Evolutionary conservation across 2,888 invertebrate species (phyloP), one percentile per base, ranked within the genome.

Genomic region (Baccha elongata): DNA sequence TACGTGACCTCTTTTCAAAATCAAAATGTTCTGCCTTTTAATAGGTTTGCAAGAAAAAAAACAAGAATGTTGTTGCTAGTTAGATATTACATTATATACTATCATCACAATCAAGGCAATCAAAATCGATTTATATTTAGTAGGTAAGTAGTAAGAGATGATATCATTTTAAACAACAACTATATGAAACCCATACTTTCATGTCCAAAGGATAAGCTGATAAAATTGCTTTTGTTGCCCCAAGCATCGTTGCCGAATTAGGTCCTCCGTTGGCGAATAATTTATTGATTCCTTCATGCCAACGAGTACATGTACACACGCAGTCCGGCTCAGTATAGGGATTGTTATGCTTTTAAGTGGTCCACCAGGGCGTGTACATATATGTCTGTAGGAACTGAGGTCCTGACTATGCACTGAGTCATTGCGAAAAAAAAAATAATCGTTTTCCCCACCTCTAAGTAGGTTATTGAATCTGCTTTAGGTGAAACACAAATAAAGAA

Each of bases 1-100:
- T 58, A 58, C 23, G 44, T 60, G 60, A 60, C 42, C 60, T 60
- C 60, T 44, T 60, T 60, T 60, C 60, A 60, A 44, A 35, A 60
- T 44, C 29, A 29, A 44, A 60, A 40, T 26, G 11, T 44, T 19
- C 19, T 60, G 6, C 29, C 15, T 44, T 19, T 15, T 44, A 29
- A 42, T 42, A 29, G 26, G 26, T 44, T 44, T 19, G 11, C n/a
- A n/a, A n/a, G 44, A 44, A 42, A 15, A 13, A 29, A 44, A 32
- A n/a, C 3, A 13, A 37, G 5, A 44, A 17, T 44, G 15, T 17
- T 15, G 42, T 42, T 42, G 15, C 42, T 53, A 7, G 15, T 26
- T 13, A n/a, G 35, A 8, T 11, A 35, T 35, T 7, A 40, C 6
- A 13, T 17, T 7, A 7, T 26, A 29, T 32, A 42, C 26, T 37